Evolutionary conservation across 2,888 invertebrate species (phyloP), one percentile per base, ranked within the genome.

Genomic region (Eledone cirrhosa): DNA sequence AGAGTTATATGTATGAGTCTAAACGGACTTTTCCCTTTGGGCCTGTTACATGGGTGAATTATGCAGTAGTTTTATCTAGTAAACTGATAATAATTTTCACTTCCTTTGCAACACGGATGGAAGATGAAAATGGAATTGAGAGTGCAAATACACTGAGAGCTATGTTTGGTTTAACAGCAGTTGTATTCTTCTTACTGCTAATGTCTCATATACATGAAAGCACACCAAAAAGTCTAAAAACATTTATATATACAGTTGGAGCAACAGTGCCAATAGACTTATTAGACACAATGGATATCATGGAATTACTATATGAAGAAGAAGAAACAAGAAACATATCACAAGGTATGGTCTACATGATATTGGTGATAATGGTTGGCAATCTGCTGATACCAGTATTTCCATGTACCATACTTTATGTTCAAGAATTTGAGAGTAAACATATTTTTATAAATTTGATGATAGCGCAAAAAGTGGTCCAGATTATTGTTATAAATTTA

Each of bases 11-110:
- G n/a, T 8, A 19, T n/a, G 31, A 72, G n/a, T 13, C 22, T 24
- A 72, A 72, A 72, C 1, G n/a, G 14, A 72, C n/a, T n/a, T 72
- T 72, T 41, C 72, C 72, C n/a, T 72, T 31, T 31, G 72, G 72
- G 13, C 72, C 72, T 31, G 31, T 72, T 19, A 41, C 72, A n/a
- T 72, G 72, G 72, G 72, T 72, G 2, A 19, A 31, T 22, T 72
- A 72, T 24, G 31, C 72, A 11, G 22, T 72, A 22, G 72, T 72
- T 33, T 22, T 72, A 72, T 72, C 33, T n/a, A 72, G 72, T 33
- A 72, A 72, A 72, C 0, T 72, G 24, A 72, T 72, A 4, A 7
- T 72, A 11, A 31, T 72, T 33, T 72, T 72, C 41, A 72, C 72
- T 41, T 41, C n/a, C 33, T 72, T 72, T 33, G 72, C 72, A 3